Evolutionary conservation across 2,797 vertebrate species (phyloP), one percentile per base, ranked within the genome.

Genomic region (Danio jaintianensis): DNA sequence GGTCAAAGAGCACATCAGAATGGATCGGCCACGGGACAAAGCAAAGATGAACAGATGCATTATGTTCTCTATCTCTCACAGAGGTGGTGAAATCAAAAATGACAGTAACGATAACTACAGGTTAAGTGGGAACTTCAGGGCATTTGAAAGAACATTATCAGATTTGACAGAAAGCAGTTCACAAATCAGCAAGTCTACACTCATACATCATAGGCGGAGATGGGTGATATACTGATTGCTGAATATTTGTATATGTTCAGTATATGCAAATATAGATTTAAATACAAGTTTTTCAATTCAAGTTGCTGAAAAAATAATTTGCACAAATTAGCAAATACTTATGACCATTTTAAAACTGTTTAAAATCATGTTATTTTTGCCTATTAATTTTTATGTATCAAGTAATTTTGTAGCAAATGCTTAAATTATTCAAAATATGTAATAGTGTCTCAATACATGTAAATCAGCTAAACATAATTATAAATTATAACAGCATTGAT

Each of bases 11-110:
- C 16, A 29, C 45, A 48, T 74, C 22, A 72, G 42, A 53, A 79
- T 72, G 78, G 79, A 80, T 78, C 59, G 45, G 13, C 58, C 59
- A 64, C 40, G 50, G 83, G 78, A 64, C 75, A 59, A 55, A 62
- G n/a, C 71, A n/a, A 20, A 76, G 10, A 58, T 78, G 71, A 86
- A 82, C 48, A 48, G 45, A 47, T 42, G 70, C 70, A 67, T 52
- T 74, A 72, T 64, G 71, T 38, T 63, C 45, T 67, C 42, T 61
- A 59, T 78, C 62, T 52, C 43, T 42, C 62, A 63, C 52, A 15
- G 45, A 77, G 55, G 56, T n/a, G n/a, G 67, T 43, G 53, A 66
- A 48, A 20, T 50, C 6, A 22, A 47, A 59, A 74, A 58, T 29
- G 6, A 59, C 61, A 29, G 20, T 20, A 11, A 59, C 0, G 4